phyloP scores from a whole-genome alignment of 2,888 invertebrate species.

The Colostygia pectinataria region DNA sequence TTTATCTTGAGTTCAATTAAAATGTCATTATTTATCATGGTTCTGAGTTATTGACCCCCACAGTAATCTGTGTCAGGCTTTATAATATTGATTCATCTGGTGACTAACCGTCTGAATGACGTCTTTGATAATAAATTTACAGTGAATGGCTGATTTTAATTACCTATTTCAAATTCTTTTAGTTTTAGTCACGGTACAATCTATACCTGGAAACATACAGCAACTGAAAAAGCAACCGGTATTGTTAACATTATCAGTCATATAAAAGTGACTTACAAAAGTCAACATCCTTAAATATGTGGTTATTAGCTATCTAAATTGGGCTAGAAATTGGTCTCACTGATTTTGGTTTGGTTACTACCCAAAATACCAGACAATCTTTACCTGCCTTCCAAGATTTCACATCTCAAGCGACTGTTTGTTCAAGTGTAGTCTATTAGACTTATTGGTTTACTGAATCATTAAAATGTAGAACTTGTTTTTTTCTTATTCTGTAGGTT shows the following conservation, averaged over 20 bases:
- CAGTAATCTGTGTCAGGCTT: conserved; percentile 15
- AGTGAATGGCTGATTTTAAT: conserved; percentile 37
- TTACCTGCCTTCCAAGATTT: conserved; percentile 20
- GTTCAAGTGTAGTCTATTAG: conserved; percentile 25
- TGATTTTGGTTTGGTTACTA: too few relatives aligned
- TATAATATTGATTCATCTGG: conserved; percentile 47
- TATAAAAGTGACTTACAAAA: too few relatives aligned
- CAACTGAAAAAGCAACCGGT: neutral
- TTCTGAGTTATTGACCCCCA: conserved; percentile 25
- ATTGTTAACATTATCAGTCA: too few relatives aligned
- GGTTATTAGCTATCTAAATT: too few relatives aligned
- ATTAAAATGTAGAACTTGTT: too few relatives aligned
- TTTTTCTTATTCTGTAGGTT: too few relatives aligned
- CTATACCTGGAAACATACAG: conserved; percentile 8
- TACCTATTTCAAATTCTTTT: conserved; percentile 38
- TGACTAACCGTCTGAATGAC: conserved; percentile 47
- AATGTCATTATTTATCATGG: conserved; percentile 15
- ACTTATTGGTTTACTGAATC: conserved; percentile 24
- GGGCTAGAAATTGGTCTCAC: too few relatives aligned
- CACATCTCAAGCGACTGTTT: conserved; percentile 22
- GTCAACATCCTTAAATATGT: too few relatives aligned
- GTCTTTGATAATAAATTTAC: conserved; percentile 46
- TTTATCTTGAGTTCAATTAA: conserved; percentile 6
- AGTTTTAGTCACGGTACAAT: conserved; percentile 36
- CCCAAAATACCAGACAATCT: neutral